These are phyloP conservation scores for Gonatopus flavifemur DNA, from an alignment of 1,140 invertebrate species.

Conservation along the genomic window DNA sequence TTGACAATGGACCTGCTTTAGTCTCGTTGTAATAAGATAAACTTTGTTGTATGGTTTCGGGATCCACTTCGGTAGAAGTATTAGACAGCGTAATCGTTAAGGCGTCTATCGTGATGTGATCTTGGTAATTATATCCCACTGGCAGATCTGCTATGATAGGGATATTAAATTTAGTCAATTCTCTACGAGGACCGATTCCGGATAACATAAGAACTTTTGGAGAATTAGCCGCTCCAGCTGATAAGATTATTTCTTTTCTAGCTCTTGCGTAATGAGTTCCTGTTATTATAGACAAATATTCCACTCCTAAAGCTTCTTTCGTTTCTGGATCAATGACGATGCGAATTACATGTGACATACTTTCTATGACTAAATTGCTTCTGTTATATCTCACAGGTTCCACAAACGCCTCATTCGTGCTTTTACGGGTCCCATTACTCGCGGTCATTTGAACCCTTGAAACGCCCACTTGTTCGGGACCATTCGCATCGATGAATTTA, in stretches of 20 bases:
- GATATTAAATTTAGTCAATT: slow-evolving; percentile 58
- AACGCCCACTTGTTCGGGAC: slow-evolving; percentile 61
- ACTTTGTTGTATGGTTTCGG: slow-evolving; percentile 59
- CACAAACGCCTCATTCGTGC: slow-evolving; percentile 74
- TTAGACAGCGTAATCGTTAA: slow-evolving; percentile 58
- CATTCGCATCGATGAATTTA: slow-evolving; percentile 60
- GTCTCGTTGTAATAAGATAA: slow-evolving; percentile 52
- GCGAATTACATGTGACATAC: slow-evolving; percentile 69
- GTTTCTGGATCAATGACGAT: slow-evolving; percentile 71
- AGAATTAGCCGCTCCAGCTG: slow-evolving; percentile 63
- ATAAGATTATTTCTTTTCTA: slow-evolving; percentile 69
- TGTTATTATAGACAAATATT: slow-evolving; percentile 56
- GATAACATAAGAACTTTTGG: slow-evolving; percentile 63
- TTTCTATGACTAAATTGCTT: slow-evolving; percentile 71
- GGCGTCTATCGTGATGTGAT: slow-evolving; percentile 64
- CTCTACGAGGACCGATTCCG: slow-evolving; percentile 61
- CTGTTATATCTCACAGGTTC: slow-evolving; percentile 68
- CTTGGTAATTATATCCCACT: slow-evolving; percentile 74
- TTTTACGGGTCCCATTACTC: slow-evolving; percentile 66
- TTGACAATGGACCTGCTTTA: slow-evolving; percentile 43
- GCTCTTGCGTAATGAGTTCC: slow-evolving; percentile 56
- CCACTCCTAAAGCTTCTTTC: slow-evolving; percentile 71
- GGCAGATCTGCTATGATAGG: slow-evolving; percentile 61
- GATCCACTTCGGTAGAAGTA: slow-evolving; percentile 52
- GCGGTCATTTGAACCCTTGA: slow-evolving; percentile 64